A percentile compares a stretch with the other conserved stretches of the same genome.
phyloP scores from a whole-genome alignment of 2,888 invertebrate genomes.

The Tetanocera ferruginea region DNA sequence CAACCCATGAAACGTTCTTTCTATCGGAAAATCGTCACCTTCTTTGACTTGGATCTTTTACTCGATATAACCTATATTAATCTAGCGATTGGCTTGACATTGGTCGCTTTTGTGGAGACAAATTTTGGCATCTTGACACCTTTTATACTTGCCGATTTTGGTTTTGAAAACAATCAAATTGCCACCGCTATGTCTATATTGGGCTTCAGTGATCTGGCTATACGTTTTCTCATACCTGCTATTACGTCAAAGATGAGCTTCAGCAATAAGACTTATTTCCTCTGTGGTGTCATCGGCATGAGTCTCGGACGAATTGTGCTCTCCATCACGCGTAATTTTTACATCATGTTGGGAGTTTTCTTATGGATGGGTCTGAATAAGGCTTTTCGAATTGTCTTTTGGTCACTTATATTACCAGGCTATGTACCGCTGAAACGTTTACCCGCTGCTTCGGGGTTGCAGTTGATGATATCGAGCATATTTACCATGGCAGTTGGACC shows the following conservation, averaged over 20 bases:
- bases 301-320: slow-evolving; percentile 74
- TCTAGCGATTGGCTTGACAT: slow-evolving; percentile 79
- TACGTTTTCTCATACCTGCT: slow-evolving; percentile 78
- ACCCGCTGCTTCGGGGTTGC: slow-evolving; percentile 80
- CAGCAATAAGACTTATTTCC: slow-evolving; percentile 79
- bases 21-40: slow-evolving; percentile 74
- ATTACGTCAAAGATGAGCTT: slow-evolving; percentile 77
- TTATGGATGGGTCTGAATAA: slow-evolving; percentile 79
- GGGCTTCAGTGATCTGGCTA: slow-evolving; percentile 76
- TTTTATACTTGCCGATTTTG: slow-evolving; percentile 78
- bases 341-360: slow-evolving; percentile 73
- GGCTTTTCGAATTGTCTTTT: slow-evolving; percentile 80
- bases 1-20: slow-evolving; percentile 70
- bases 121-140: slow-evolving; percentile 83
- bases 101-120: slow-evolving; percentile 79
- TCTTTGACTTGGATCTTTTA: slow-evolving; percentile 80
- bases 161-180: slow-evolving; percentile 72
- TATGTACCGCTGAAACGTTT: slow-evolving; percentile 79
- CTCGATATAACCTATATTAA: slow-evolving; percentile 79
- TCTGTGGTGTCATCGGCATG: slow-evolving; percentile 78
- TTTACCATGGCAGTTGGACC: slow-evolving; percentile 76
- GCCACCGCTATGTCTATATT: slow-evolving; percentile 80
- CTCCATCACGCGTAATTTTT: slow-evolving; percentile 73
- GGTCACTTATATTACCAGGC: slow-evolving; percentile 80
- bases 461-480: slow-evolving; percentile 77